A percentile compares a stretch with the other conserved stretches of the same genome.
Conservation (phyloP, 2,113 vertebrate genomes). For the Mus spicilegus region DNA sequence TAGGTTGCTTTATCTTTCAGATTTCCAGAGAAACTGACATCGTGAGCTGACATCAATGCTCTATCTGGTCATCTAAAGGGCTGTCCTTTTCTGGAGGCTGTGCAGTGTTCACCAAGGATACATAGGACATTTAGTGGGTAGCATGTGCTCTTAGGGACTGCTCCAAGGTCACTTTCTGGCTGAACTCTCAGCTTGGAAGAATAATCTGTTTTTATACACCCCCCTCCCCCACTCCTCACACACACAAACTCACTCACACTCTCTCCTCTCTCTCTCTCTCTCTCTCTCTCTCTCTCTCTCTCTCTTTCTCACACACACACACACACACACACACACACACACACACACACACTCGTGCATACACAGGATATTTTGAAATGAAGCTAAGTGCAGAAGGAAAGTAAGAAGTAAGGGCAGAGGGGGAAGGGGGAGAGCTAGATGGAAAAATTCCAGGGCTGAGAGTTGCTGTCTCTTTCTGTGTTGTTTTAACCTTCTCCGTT, state of each 20-base stretch:
- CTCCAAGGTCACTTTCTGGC: constrained; percentile 54
- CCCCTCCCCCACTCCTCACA: too few species aligned
- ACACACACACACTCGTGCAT: too few species aligned
- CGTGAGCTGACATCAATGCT: not conserved
- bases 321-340: too few species aligned
- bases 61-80: not conserved
- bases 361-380: not conserved
- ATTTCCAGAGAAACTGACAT: not conserved
- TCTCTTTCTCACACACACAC: too few species aligned
- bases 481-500: constrained; percentile 61
- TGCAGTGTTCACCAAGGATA: rapidly evolving
- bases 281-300: too few species aligned
- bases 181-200: not conserved
- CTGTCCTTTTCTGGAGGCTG: not conserved
- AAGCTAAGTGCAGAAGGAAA: not conserved
- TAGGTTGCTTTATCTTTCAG: not conserved
- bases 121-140: rapidly evolving
- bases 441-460: not conserved
- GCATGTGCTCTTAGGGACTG: not conserved
- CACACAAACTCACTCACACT: too few species aligned
- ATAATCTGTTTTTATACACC: not conserved
- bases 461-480: constrained; percentile 9
- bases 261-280: too few species aligned
- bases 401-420: not conserved
- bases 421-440: not conserved